Evolutionary conservation across 2,113 vertebrate species (phyloP).

Genomic region (Ifrita kowaldi): DNA sequence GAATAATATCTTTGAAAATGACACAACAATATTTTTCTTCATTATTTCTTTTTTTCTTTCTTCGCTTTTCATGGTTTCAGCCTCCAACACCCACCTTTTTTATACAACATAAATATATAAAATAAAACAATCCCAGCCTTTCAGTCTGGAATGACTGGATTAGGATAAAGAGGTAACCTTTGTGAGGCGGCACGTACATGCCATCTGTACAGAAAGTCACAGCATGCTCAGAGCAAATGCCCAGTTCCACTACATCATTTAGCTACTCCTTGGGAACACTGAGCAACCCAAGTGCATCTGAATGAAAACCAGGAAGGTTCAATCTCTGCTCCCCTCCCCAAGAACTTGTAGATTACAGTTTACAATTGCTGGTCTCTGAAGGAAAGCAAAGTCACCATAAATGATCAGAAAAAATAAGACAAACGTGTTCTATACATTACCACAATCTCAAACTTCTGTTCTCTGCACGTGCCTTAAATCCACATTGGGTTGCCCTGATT

Average conservation of each 20-base stretch:
- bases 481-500: neutral
- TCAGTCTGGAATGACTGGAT: neutral
- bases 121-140: neutral
- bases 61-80: neutral
- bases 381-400: neutral
- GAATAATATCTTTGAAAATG: neutral
- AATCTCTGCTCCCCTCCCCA: neutral
- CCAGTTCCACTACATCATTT: accelerated
- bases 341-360: neutral
- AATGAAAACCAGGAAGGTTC: neutral
- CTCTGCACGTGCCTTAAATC: neutral
- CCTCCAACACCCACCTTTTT: accelerated
- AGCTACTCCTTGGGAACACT: neutral
- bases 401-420: neutral
- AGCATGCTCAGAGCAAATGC: accelerated
- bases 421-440: neutral
- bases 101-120: neutral
- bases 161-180: neutral
- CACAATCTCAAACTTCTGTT: neutral
- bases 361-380: neutral
- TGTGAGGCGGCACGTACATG: neutral
- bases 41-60: neutral
- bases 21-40: neutral
- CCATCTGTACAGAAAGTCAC: neutral
- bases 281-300: neutral